These are phyloP conservation scores for Calephelis virginiensis DNA, from an alignment of 1,140 invertebrate species.

Conservation along the genomic window DNA sequence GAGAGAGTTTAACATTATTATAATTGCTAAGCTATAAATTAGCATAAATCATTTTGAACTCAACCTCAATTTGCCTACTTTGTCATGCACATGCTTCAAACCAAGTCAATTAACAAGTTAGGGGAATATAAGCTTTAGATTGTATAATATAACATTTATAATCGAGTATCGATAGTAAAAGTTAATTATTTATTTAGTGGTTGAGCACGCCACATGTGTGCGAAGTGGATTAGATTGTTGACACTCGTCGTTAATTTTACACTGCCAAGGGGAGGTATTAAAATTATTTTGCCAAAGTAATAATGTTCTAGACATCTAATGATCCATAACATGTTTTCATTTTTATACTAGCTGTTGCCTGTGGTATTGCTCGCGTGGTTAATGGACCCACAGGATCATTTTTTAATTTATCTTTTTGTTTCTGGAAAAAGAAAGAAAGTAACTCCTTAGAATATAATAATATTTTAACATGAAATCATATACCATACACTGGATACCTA, in stretches of 20 bases:
- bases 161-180: neutral
- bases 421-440: no score
- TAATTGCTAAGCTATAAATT: neutral
- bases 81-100: constrained; percentile 2
- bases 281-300: no score
- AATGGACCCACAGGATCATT: no score
- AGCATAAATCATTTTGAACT: constrained; percentile 1
- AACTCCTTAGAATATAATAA: no score
- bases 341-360: no score
- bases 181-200: constrained; percentile 11
- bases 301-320: no score
- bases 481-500: no score
- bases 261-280: no score
- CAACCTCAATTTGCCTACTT: constrained; percentile 12
- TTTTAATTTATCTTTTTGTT: no score
- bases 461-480: no score
- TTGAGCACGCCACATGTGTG: constrained; percentile 10
- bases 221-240: constrained; percentile 28
- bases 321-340: no score
- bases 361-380: no score
- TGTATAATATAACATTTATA: neutral
- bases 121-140: neutral
- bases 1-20: neutral
- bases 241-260: constrained; percentile 16
- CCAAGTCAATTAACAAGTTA: neutral